Conservation (phyloP, 1,140 invertebrate genomes). For the Scaptomyza hsui region DNA sequence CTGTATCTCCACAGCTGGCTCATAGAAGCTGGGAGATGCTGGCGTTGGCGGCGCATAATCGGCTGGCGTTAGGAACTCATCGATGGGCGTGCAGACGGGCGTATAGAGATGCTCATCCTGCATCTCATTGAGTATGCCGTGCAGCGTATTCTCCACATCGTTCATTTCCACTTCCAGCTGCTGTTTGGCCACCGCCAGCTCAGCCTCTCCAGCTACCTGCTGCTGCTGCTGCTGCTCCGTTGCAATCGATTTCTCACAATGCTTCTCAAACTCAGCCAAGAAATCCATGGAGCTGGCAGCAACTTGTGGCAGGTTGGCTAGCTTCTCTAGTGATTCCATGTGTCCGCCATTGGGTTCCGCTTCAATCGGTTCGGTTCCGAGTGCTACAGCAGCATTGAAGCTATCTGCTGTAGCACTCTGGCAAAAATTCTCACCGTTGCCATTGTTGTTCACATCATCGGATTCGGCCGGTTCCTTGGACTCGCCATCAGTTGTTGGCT, state of each 20-base stretch:
- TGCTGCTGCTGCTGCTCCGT: no score
- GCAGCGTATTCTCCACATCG: conserved; percentile 76
- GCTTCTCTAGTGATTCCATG: conserved; percentile 13
- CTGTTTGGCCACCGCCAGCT: conserved; percentile 48
- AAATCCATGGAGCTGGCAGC: conserved; percentile 54
- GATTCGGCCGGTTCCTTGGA: conserved; percentile 24
- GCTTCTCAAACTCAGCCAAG: conserved; percentile 66
- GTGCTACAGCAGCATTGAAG: conserved; percentile 79
- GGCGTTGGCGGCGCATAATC: conserved; percentile 61
- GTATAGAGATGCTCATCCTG: conserved; percentile 80
- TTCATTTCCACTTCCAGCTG: conserved; percentile 74
- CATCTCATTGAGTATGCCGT: conserved; percentile 80
- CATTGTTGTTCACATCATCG: conserved; percentile 71
- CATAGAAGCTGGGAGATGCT: conserved; percentile 17
- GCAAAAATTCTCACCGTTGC: conserved; percentile 71
- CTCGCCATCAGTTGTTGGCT: background rate
- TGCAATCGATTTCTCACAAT: conserved; percentile 62
- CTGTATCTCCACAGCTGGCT: conserved; percentile 9
- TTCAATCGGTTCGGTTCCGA: conserved; percentile 61
- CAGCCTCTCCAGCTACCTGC: conserved; percentile 10
- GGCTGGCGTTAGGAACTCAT: conserved; percentile 71
- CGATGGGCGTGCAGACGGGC: conserved; percentile 62
- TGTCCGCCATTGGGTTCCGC: conserved; percentile 30
- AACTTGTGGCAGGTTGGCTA: conserved; percentile 17
- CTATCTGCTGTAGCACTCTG: conserved; percentile 79